phyloP scores from a whole-genome alignment of 2,797 vertebrate genomes.

The Sciaenops ocellatus region DNA sequence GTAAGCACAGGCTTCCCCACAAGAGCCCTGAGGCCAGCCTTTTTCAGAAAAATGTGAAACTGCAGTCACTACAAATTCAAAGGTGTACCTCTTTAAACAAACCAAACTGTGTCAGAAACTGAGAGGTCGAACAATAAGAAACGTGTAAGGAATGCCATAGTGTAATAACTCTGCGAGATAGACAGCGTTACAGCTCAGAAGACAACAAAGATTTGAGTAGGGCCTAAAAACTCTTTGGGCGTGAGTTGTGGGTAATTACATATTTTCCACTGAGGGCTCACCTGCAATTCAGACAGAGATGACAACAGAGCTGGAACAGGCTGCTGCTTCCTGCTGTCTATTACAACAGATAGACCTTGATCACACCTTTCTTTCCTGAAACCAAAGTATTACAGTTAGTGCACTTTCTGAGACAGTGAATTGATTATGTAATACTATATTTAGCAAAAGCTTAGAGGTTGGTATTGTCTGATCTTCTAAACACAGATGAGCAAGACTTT shows the following conservation, averaged over 20 bases:
- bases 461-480: neutral
- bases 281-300: constrained; percentile 89
- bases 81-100: constrained; percentile 60
- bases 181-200: constrained; percentile 31
- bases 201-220: constrained; percentile 36
- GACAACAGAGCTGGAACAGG: constrained; percentile 82
- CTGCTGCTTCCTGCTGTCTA: constrained; percentile 86
- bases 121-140: constrained; percentile 49
- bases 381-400: constrained; percentile 50
- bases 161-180: constrained; percentile 29
- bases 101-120: constrained; percentile 29
- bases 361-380: constrained; percentile 87
- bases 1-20: constrained; percentile 76
- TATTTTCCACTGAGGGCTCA: constrained; percentile 77
- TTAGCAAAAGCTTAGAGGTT: neutral
- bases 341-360: constrained; percentile 86
- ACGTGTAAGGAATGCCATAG: constrained; percentile 41
- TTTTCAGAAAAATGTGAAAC: constrained; percentile 66
- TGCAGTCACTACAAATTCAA: constrained; percentile 48
- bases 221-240: constrained; percentile 42
- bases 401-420: constrained; percentile 11
- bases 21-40: constrained; percentile 68
- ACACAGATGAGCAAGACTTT: neutral
- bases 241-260: constrained; percentile 71
- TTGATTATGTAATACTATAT: constrained; percentile 4